Evolutionary conservation across 2,888 invertebrate species (phyloP).

Genomic region (Leucozona laternaria): DNA sequence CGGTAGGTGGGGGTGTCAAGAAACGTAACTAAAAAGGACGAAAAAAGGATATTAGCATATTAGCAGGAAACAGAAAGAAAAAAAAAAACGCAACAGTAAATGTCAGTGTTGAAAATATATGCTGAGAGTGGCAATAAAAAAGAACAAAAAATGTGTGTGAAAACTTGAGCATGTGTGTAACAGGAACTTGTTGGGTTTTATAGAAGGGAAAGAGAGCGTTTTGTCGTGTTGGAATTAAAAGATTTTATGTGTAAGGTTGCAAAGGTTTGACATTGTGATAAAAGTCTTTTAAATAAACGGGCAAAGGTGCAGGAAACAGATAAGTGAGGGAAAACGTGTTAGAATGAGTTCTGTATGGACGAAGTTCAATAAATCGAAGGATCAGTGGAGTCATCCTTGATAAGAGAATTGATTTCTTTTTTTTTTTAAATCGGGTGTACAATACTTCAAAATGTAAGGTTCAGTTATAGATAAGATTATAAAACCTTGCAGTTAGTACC

Average conservation of each 20-base stretch:
- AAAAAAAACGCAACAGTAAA: slow-evolving; percentile 59
- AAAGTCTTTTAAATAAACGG: neutral
- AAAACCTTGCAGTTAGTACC: too few relatives aligned
- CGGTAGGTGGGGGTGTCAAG: neutral
- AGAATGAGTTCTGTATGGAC: slow-evolving; percentile 11
- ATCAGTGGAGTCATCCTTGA: neutral
- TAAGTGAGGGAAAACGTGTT: slow-evolving; percentile 5
- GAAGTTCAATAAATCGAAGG: neutral
- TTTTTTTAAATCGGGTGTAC: neutral
- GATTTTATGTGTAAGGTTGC: slow-evolving; percentile 29
- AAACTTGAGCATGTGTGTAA: slow-evolving; percentile 7
- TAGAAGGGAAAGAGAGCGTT: neutral
- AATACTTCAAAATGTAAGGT: neutral
- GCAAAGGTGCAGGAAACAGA: slow-evolving; percentile 4
- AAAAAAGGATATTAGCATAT: slow-evolving; percentile 61
- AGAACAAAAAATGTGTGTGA: slow-evolving; percentile 25
- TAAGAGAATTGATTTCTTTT: neutral
- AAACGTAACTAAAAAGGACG: neutral
- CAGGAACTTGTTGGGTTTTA: neutral
- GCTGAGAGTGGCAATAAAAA: slow-evolving; percentile 35
- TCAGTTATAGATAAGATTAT: too few relatives aligned
- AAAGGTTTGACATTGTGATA: neutral
- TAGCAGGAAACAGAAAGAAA: slow-evolving; percentile 48
- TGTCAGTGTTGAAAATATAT: slow-evolving; percentile 47
- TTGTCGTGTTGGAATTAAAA: slow-evolving; percentile 26